Evolutionary conservation across 2,888 invertebrate species (phyloP), one percentile per base, ranked within the genome.

Genomic region (Lepas anatifera): DNA sequence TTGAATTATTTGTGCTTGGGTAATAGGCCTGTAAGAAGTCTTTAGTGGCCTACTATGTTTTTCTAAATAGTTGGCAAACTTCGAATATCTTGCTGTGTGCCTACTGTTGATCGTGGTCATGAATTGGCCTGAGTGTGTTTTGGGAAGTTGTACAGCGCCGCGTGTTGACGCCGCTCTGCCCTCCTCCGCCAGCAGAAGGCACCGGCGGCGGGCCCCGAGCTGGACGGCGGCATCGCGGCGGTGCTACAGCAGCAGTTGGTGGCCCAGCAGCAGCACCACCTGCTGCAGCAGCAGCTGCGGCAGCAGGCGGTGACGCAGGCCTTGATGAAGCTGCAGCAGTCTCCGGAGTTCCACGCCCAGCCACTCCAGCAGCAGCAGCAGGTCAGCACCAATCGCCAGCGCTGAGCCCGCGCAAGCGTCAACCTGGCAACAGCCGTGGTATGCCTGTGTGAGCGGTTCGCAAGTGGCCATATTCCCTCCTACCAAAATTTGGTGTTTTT

Each of bases 241-340:
- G 32, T 25, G 43, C 69, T 63, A 32, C 69, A 69, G 32, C 48
- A 52, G 25, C 35, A 39, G 35, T 16, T 63, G 63, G 35, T 37
- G 63, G 32, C 37, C 7, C 69, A 69, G 58, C 69, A 69, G 69
- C 52, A 52, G 69, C 70, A 72, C 58, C 77, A 75, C 67, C 43
- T 71, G n/a, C 22, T 76, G 66, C 75, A 69, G 35, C 70, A 67
- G 29, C 75, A 75, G 72, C 75, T 75, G 68, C 74, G 74, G 68
- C 70, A 74, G 68, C 74, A 75, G 64, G 75, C 75, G 67, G 75
- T 75, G 67, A 76, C 76, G 70, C 77, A 80, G 73, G 79, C 80
- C 73, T 76, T 79, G 68, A 77, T 79, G 69, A 75, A 77, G 67
- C 78, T 79, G 71, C 77, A 78, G 71, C 76, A 77, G 73, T 78